Evolutionary conservation across 2,888 invertebrate species (phyloP).

Genomic region (Anticlea derivata): DNA sequence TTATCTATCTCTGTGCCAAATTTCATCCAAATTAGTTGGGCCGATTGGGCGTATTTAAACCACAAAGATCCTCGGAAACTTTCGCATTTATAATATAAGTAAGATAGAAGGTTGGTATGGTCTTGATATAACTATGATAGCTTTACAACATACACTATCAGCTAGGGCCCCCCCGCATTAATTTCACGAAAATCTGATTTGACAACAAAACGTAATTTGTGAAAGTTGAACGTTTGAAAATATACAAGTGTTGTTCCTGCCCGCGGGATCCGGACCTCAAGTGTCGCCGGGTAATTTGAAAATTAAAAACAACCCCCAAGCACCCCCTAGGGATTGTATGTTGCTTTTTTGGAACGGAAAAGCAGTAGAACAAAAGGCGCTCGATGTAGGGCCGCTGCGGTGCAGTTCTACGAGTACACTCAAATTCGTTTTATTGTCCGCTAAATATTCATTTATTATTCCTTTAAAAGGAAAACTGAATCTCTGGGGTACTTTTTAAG

Average conservation of each 20-base stretch:
- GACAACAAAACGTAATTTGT: slow-evolving; percentile 1
- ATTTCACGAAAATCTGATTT: too few relatives aligned
- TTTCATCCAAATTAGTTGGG: too few relatives aligned
- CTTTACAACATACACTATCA: too few relatives aligned
- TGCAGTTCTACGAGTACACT: slow-evolving; percentile 7
- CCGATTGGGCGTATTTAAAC: too few relatives aligned
- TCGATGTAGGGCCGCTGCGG: slow-evolving; percentile 17
- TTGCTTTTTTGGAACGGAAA: slow-evolving; percentile 38
- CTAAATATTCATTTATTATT: slow-evolving; percentile 3
- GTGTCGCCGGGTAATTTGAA: slow-evolving; percentile 36
- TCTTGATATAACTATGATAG: too few relatives aligned
- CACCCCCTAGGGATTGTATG: slow-evolving; percentile 21
- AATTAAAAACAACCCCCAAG: slow-evolving; percentile 38
- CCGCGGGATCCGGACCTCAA: slow-evolving; percentile 3
- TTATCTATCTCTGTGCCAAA: too few relatives aligned
- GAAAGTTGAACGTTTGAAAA: slow-evolving; percentile 6
- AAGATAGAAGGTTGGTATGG: too few relatives aligned
- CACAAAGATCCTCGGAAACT: too few relatives aligned
- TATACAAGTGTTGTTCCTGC: slow-evolving; percentile 24
- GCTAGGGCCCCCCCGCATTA: too few relatives aligned
- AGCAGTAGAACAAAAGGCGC: slow-evolving; percentile 29
- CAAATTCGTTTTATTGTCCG: slow-evolving; percentile 5
- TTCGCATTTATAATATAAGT: too few relatives aligned
- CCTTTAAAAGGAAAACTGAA: not conserved
- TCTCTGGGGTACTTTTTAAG: not conserved